A percentile compares a stretch with the other conserved stretches of the same genome.
Evolutionary conservation across 2,113 vertebrate species (phyloP).

Genomic region (Leuciscus idus): DNA sequence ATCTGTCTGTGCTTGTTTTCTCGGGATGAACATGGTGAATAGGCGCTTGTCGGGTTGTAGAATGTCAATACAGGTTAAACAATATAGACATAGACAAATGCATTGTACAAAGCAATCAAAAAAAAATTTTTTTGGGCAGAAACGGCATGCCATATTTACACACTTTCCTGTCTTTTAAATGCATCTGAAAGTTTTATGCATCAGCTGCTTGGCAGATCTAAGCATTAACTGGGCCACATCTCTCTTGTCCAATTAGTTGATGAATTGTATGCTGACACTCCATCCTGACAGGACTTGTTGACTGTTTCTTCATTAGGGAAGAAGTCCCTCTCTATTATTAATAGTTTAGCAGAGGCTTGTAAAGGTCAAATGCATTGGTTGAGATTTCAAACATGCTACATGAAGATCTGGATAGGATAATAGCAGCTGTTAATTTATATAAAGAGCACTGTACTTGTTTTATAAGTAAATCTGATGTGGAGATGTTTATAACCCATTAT

Average conservation of each 20-base stretch:
- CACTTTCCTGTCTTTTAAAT: not conserved
- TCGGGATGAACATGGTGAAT: no score
- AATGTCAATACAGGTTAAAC: not conserved
- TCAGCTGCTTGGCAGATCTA: not conserved
- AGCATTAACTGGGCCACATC: not conserved
- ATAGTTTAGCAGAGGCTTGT: constrained; percentile 13
- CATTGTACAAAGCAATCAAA: not conserved
- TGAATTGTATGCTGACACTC: not conserved
- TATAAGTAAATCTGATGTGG: not conserved
- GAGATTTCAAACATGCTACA: not conserved
- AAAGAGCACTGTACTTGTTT: not conserved
- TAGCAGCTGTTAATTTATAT: not conserved
- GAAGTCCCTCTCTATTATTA: constrained; percentile 34
- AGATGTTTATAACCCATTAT: not conserved
- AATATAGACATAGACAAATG: not conserved
- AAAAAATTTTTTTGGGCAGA: not conserved
- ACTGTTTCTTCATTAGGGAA: constrained; percentile 32
- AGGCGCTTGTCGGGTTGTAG: not conserved
- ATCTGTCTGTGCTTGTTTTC: no score
- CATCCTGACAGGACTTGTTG: constrained; percentile 22
- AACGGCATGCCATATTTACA: not conserved
- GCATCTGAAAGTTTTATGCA: not conserved
- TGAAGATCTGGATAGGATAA: not conserved
- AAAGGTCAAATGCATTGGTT: constrained; percentile 42
- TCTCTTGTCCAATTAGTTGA: not conserved